phyloP scores from a whole-genome alignment of 2,797 vertebrate species.

The Masticophis lateralis region DNA sequence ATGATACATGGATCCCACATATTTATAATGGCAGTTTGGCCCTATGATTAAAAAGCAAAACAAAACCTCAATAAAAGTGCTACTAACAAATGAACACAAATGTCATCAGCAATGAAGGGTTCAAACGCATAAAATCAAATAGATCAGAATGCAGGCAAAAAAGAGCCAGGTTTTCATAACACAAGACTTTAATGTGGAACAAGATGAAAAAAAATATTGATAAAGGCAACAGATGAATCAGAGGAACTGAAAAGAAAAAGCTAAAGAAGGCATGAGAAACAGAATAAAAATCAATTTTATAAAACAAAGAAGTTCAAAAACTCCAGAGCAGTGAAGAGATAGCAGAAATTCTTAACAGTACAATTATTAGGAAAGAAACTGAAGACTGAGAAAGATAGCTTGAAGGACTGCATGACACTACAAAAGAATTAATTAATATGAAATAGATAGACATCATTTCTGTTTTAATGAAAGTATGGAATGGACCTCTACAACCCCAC shows the following conservation, averaged over 20 bases:
- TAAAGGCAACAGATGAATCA: background rate
- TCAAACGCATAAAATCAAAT: background rate
- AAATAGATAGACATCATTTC: background rate
- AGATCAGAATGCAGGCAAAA: background rate
- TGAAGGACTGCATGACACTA: background rate
- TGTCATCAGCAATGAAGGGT: background rate
- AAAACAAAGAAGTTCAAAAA: background rate
- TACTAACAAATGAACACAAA: background rate
- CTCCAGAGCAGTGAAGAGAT: background rate
- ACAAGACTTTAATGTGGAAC: slow-evolving; percentile 5
- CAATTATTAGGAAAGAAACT: background rate
- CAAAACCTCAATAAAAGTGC: background rate
- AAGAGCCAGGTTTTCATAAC: background rate
- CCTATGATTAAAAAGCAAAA: background rate
- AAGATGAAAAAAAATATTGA: slow-evolving; percentile 4
- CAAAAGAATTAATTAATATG: background rate
- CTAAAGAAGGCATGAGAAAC: background rate
- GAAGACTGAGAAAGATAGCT: background rate
- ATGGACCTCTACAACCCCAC: background rate
- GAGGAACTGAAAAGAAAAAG: background rate
- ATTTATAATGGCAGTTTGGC: background rate
- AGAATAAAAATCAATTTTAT: background rate
- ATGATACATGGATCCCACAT: background rate
- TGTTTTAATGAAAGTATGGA: background rate
- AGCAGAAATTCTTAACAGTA: background rate